These are phyloP conservation scores for Lasioglossum zephyrum DNA, from an alignment of 2,888 invertebrate genomes.

Conservation along the genomic window DNA sequence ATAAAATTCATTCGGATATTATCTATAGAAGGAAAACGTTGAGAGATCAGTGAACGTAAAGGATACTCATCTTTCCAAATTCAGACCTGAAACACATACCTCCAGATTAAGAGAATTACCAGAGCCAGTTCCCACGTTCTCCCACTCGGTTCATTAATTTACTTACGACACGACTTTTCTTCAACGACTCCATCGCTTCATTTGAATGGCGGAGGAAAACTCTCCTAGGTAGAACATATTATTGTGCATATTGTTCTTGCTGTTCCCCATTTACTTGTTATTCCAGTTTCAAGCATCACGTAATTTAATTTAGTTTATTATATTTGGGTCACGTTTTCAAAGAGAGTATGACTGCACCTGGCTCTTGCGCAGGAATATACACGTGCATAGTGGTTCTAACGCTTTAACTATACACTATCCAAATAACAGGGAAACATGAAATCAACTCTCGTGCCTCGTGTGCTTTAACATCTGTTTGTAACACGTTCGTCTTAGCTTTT, in stretches of 20 bases:
- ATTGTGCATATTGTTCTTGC: constrained; percentile 1
- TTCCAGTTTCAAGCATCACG: not conserved
- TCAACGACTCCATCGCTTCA: not conserved
- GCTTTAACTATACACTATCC: not conserved
- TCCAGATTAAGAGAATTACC: not conserved
- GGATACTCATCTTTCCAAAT: not conserved
- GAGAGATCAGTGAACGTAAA: not conserved
- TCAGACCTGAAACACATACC: not conserved
- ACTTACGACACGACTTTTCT: not conserved
- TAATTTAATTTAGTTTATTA: constrained; percentile 6
- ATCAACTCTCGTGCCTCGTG: not conserved
- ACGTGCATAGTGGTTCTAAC: not conserved
- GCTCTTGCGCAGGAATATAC: not conserved
- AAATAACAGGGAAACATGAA: not conserved
- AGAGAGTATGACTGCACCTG: not conserved
- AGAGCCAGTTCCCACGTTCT: not conserved
- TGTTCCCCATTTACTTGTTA: not conserved
- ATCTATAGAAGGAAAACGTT: not conserved
- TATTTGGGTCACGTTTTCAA: constrained; percentile 7
- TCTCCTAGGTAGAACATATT: not conserved
- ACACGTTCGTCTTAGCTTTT: not conserved
- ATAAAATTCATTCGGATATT: not conserved
- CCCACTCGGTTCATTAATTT: not conserved
- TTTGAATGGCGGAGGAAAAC: not conserved
- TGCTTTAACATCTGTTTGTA: not conserved